Conservation (phyloP, 2,888 invertebrate species). For the Athripsodes cinereus region DNA sequence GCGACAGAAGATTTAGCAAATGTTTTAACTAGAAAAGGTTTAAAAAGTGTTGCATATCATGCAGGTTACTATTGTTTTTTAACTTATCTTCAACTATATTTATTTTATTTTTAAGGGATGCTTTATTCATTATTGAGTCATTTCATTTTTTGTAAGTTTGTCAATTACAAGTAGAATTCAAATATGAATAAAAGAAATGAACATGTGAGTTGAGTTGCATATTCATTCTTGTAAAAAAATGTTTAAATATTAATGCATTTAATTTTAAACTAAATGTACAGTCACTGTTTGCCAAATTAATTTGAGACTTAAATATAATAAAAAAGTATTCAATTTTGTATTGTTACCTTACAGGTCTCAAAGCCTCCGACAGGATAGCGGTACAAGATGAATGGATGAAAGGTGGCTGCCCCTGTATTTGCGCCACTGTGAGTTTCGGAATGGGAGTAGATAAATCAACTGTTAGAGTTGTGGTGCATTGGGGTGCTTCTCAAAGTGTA, state of each 20-base stretch:
- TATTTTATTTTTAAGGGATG: too few relatives aligned
- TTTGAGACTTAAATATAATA: too few relatives aligned
- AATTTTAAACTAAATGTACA: too few relatives aligned
- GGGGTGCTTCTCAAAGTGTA: slow-evolving; percentile 92
- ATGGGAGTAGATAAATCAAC: slow-evolving; percentile 98
- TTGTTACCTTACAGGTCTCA: slow-evolving; percentile 50
- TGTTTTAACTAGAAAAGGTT: slow-evolving; percentile 65
- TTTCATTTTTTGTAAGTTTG: too few relatives aligned
- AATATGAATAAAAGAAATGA: too few relatives aligned
- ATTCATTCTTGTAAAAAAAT: too few relatives aligned
- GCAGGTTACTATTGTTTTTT: slow-evolving; percentile 62
- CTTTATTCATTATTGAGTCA: too few relatives aligned
- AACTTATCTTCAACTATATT: too few relatives aligned
- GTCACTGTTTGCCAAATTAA: too few relatives aligned
- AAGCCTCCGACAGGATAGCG: slow-evolving; percentile 62
- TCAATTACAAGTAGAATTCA: too few relatives aligned
- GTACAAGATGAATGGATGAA: slow-evolving; percentile 91
- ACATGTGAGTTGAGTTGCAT: too few relatives aligned
- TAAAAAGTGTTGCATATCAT: slow-evolving; percentile 82
- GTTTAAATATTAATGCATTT: too few relatives aligned
- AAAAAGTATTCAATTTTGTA: neutral
- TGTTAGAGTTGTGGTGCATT: slow-evolving; percentile 94
- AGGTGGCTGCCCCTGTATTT: slow-evolving; percentile 84
- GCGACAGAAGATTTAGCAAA: slow-evolving; percentile 80
- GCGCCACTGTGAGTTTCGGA: slow-evolving; percentile 96